Percentiles rank a stretch among this genome's conserved stretches.
Evolutionary conservation across 2,113 vertebrate species (phyloP).

Genomic region (Epinephelus cyanopodus): DNA sequence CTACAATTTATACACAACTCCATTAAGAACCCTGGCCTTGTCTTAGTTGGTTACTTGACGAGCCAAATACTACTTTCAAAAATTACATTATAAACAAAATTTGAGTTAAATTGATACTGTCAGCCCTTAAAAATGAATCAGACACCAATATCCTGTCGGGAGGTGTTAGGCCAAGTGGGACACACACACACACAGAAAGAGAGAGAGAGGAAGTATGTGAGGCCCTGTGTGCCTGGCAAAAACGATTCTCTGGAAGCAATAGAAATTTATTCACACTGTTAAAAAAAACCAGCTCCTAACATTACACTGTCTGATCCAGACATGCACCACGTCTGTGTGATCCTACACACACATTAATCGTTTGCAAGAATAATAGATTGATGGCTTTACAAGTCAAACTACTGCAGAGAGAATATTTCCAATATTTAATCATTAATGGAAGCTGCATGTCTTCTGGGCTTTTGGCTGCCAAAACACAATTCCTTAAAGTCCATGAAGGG

Average conservation of each 20-base stretch:
- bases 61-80: not conserved
- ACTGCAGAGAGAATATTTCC: no score
- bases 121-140: constrained; percentile 43
- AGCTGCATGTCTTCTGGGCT: no score
- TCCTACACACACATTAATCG: not conserved
- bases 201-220: constrained; percentile 60
- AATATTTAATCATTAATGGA: no score
- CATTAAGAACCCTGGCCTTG: not conserved
- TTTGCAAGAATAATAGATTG: no score
- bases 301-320: constrained; percentile 31
- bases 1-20: not conserved
- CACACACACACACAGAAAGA: not conserved
- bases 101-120: not conserved
- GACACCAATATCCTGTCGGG: constrained; percentile 62
- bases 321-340: constrained; percentile 26
- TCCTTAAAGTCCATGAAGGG: no score
- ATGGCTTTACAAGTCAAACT: no score
- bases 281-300: constrained; percentile 27
- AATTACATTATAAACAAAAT: not conserved
- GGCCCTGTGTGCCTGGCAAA: constrained; percentile 64
- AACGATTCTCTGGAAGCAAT: constrained; percentile 48
- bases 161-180: constrained; percentile 58
- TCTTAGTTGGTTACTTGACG: not conserved
- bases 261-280: constrained; percentile 58
- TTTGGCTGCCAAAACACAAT: no score